Evolutionary conservation across 37 sponge, comb jelly and placozoan species (phyloP).

Genomic region (Beroe forskalii): DNA sequence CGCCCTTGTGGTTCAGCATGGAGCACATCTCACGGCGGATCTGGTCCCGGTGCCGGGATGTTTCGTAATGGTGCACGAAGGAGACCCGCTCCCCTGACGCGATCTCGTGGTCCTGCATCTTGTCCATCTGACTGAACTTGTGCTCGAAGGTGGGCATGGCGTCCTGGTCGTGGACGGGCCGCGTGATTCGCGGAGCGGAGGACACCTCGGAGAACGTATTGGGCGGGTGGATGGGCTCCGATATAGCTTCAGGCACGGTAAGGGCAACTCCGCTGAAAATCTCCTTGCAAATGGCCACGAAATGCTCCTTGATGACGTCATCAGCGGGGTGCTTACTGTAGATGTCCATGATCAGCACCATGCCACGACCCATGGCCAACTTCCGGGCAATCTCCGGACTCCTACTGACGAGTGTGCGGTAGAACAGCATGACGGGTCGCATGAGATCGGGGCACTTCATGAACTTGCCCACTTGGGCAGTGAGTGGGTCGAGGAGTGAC

Average conservation of each 20-base stretch:
- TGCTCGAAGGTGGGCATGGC: neutral
- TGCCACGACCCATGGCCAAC: neutral
- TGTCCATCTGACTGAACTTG: constrained; percentile 1
- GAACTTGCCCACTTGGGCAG: constrained; percentile 13
- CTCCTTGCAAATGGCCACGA: constrained; percentile 7
- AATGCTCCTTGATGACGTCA: constrained; percentile 8
- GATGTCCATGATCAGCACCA: constrained; percentile 31
- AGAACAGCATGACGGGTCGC: constrained; percentile 41
- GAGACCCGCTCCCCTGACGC: neutral
- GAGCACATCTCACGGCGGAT: neutral
- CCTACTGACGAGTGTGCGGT: neutral
- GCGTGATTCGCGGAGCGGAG: neutral
- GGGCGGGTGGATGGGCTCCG: neutral
- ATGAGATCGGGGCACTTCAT: constrained; percentile 44
- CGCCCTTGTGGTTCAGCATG: constrained; percentile 47
- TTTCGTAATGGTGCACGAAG: neutral
- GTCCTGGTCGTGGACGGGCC: neutral
- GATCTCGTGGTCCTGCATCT: neutral
- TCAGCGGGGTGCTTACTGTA: neutral
- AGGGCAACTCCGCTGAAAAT: constrained; percentile 3
- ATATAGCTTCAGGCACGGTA: neutral
- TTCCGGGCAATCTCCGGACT: neutral
- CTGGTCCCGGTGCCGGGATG: neutral
- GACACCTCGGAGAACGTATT: neutral
- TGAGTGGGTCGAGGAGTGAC: constrained; percentile 5